Evolutionary conservation across 2,113 vertebrate genomes (phyloP).

Genomic region (Forbesichthys agassizii): DNA sequence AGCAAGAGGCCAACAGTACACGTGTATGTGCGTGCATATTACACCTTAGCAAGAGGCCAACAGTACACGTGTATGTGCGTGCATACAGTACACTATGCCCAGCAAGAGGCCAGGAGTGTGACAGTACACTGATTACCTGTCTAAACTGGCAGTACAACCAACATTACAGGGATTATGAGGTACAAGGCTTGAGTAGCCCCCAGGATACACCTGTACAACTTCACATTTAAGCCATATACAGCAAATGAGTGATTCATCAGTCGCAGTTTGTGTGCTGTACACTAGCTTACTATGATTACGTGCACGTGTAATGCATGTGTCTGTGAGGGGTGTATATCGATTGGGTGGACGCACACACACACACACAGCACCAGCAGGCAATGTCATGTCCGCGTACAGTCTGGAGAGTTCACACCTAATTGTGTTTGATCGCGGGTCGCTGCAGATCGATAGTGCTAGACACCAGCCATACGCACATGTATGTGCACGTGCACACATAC

Average conservation of each 20-base stretch:
- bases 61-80: too few species aligned
- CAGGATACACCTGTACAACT: too few species aligned
- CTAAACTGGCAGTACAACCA: too few species aligned
- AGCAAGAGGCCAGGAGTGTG: too few species aligned
- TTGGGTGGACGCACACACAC: conserved; percentile 5
- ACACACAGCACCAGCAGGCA: conserved; percentile 23
- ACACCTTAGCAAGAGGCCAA: too few species aligned
- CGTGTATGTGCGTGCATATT: too few species aligned
- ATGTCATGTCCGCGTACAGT: conserved; percentile 46
- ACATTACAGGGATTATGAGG: too few species aligned
- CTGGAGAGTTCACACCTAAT: conserved; percentile 64
- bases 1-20: too few species aligned
- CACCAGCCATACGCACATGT: conserved; percentile 13
- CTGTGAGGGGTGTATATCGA: conserved; percentile 7
- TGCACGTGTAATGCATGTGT: conserved; percentile 13
- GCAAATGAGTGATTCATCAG: conserved; percentile 8
- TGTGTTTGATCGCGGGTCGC: conserved; percentile 66
- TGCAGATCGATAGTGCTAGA: conserved; percentile 52
- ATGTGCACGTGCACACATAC: conserved; percentile 13
- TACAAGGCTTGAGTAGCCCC: too few species aligned
- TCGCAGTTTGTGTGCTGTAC: conserved; percentile 1
- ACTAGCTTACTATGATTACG: conserved; percentile 9
- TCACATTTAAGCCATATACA: not conserved
- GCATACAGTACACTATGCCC: too few species aligned
- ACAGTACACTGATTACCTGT: too few species aligned